Evolutionary conservation across 2,797 vertebrate genomes (phyloP), one percentile per base, ranked within the genome.

Genomic region (Petrocephalus schoutedeni): DNA sequence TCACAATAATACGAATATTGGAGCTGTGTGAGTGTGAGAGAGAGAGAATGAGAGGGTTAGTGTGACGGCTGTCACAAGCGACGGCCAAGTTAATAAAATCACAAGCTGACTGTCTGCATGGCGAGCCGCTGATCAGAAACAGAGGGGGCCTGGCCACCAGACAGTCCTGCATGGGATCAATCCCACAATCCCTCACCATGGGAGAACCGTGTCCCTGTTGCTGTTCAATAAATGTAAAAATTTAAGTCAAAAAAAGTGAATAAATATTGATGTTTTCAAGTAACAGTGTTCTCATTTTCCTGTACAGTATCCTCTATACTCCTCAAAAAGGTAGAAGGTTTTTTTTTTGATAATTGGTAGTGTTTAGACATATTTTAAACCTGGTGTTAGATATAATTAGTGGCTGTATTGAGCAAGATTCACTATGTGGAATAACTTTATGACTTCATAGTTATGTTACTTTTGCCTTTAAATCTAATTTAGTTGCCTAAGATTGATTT

Each of bases 211-310:
- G 51, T 57, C 53, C 16, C n/a, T 3, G 1, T 23, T 56, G 53
- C 23, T 85, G 51, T 51, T 54, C 64, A 32, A 10, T 36, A 32
- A 67, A 67, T 67, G 64, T 64, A 28, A 85, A 57, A 23, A 3
- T 85, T 57, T 14, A 36, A 56, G 51, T 36, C 58, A 57, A 85
- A 85, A 53, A 77, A 12, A 28, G 1, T 14, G 16, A 85, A 59
- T 36, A 85, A 85, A 85, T 54, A 84, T 56, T n/a, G 51, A 56
- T 85, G 56, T 85, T 57, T 85, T 12, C 56, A 57, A 32, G 16
- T 57, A 41, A n/a, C 7, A 85, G 84, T 36, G 12, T 85, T 36
- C 58, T 85, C 5, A 85, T 58, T 85, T 85, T 45, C 21, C 53
- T 56, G 83, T 56, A 56, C 51, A 32, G 21, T 45, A 32, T 77